Conservation (phyloP, 2,113 vertebrate species). For the mouse (Mus musculus) region GRCm39 chr3:86359001-86359500, state of each 20-base stretch:
- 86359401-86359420: slow-evolving; percentile 39
- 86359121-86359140: slow-evolving; percentile 41
- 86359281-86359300: background rate
- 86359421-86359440: slow-evolving; percentile 46
- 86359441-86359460: background rate
- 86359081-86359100: slow-evolving; percentile 36
- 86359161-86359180: background rate
- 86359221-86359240: slow-evolving; percentile 19
- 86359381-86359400: background rate
- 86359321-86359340: background rate
- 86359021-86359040: background rate
- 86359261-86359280: background rate
- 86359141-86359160: slow-evolving; percentile 20
- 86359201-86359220: background rate
- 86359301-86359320: background rate
- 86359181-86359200: slow-evolving; percentile 5
- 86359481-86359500: background rate
- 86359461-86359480: slow-evolving; percentile 1
- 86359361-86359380: slow-evolving; percentile 13
- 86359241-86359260: background rate
- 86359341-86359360: background rate
- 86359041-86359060: background rate
- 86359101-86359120: slow-evolving; percentile 32
- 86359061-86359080: background rate
- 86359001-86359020: slow-evolving; percentile 11